Evolutionary conservation across 1,140 invertebrate species (phyloP), one percentile per base, ranked within the genome.

Genomic region (Mizuhopecten yessoensis): DNA sequence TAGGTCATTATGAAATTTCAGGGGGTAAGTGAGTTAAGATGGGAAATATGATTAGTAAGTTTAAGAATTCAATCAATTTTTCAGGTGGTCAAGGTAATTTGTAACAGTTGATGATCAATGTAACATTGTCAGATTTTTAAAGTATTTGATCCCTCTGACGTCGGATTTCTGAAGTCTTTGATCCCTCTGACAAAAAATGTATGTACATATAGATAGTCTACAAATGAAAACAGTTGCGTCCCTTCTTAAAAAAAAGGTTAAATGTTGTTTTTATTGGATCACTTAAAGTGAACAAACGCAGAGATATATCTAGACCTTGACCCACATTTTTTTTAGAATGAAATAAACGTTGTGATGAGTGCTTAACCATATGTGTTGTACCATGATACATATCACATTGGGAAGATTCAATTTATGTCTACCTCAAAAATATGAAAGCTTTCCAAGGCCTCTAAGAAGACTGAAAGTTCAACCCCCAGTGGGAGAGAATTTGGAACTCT

Each of bases 391-490:
- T n/a, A n/a, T 75, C 57, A 29, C 57, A 75, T 29, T 5, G 57
- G 57, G n/a, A 75, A 75, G 10, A n/a, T 29, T 11, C 57, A 29
- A 75, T 75, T 45, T 45, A 29, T 75, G 11, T 75, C 23, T n/a
- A n/a, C 57, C 5, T 75, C 20, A 75, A 75, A 29, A 75, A 75
- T 75, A 75, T 75, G 57, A 75, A 75, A 75, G n/a, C 23, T 75
- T 75, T 75, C 57, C 57, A 75, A 75, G 57, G 57, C 17, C 57
- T n/a, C n/a, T n/a, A n/a, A n/a, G 3, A 7, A 75, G 57, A 75
- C n/a, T 75, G n/a, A 75, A 75, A 75, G 57, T 75, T 75, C 57
- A 75, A 29, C 57, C 57, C 57, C n/a, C 57, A 75, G 15, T 75
- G 57, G 57, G 57, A 29, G 57, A 29, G 57, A 75, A 5, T 0